Evolutionary conservation across 1,140 invertebrate species (phyloP).

Genomic region (Drosophila gunungcola): DNA sequence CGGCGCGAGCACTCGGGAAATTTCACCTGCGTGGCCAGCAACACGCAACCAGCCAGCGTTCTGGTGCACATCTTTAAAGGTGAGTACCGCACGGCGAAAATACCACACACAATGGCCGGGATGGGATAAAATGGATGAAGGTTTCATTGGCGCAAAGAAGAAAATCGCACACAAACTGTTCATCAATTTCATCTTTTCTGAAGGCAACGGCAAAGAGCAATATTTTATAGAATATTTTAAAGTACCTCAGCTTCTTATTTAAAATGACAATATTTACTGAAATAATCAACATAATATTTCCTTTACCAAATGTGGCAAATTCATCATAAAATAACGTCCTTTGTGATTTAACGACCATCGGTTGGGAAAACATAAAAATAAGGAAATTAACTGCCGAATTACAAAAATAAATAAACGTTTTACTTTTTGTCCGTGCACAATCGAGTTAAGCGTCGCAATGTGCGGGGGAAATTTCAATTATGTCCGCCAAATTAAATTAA

Average conservation of each 20-base stretch:
- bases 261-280: too few species aligned
- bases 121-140: neutral
- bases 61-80: slow-evolving; percentile 95
- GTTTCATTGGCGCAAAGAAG: neutral
- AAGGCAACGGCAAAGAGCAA: too few species aligned
- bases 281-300: too few species aligned
- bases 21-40: slow-evolving; percentile 94
- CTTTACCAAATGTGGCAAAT: too few species aligned
- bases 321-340: too few species aligned
- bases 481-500: slow-evolving; percentile 50
- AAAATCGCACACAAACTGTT: neutral
- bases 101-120: neutral
- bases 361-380: neutral
- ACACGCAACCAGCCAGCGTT: slow-evolving; percentile 92
- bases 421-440: neutral
- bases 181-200: neutral
- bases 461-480: slow-evolving; percentile 43
- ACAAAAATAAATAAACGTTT: neutral
- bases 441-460: slow-evolving; percentile 7
- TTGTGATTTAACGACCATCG: neutral
- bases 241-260: too few species aligned
- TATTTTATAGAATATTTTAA: too few species aligned
- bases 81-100: slow-evolving; percentile 73
- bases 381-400: slow-evolving; percentile 15
- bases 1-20: slow-evolving; percentile 92